These are phyloP conservation scores for Chaunax sp. DNA, from an alignment of 2,797 vertebrate species.

Conservation along the genomic window DNA sequence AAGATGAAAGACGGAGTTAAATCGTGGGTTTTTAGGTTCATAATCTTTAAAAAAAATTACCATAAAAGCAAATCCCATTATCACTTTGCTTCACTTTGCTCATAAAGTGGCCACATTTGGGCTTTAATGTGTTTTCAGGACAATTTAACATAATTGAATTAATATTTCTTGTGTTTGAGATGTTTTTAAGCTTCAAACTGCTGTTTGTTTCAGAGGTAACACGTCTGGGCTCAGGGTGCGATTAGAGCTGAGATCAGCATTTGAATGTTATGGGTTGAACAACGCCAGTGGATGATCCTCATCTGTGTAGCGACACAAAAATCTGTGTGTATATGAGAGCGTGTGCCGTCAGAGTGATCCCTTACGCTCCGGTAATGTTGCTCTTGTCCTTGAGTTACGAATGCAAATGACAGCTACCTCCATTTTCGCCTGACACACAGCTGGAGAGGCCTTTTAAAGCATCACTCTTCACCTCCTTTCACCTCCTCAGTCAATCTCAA, in stretches of 20 bases:
- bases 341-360: conserved; percentile 38
- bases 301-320: conserved; percentile 9
- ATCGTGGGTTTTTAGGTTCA: too few relatives aligned
- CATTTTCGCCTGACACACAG: conserved; percentile 58
- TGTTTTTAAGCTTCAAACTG: neutral
- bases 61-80: too few relatives aligned
- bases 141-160: too few relatives aligned
- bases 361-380: conserved; percentile 53
- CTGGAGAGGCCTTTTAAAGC: conserved; percentile 69
- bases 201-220: neutral
- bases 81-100: too few relatives aligned
- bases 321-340: neutral
- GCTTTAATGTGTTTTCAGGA: too few relatives aligned
- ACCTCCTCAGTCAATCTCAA: conserved; percentile 29
- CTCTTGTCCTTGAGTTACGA: conserved; percentile 64
- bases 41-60: too few relatives aligned
- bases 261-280: fast-evolving
- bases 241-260: neutral
- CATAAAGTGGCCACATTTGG: too few relatives aligned
- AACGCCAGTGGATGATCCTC: neutral
- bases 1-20: too few relatives aligned
- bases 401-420: conserved; percentile 68
- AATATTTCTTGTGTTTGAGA: too few relatives aligned
- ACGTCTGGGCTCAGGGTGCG: too few relatives aligned
- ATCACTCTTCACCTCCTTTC: conserved; percentile 55